Base-by-base conservation (phyloP, 1,140 invertebrate species). In the Oryzaephilus surinamensis region DNA sequence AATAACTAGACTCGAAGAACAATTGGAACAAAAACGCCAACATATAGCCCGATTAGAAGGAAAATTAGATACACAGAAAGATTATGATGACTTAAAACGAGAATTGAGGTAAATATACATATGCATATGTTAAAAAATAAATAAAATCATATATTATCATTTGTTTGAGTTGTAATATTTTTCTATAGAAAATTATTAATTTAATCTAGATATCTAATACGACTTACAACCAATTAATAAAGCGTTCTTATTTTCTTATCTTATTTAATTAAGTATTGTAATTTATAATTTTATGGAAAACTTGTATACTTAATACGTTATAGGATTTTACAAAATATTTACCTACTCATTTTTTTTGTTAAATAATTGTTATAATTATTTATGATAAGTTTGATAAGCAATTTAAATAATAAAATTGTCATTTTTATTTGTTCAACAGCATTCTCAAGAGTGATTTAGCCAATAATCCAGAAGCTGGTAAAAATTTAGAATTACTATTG, bases 71-170 rank as follows among this genome's bases (percentile, higher is more conserved):
- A 71, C 72, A 32, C 87, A 94, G 64, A 76, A 77, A 54, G 91
- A 95, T 67, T 88, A 94, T 66, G 81, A 94, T 49, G 84, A 93
- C 51, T 71, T 92, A 49, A 91, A 89, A 62, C 66, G 86, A 54
- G 87, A 93, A 67, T 74, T 93, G 46, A 79, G 72, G 74, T 77
- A 55, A 31, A 38, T 38, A 30, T 38, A 24, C 16, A 11, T 36
- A 13, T 26, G 14, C 19, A 33, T 33, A 8, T 24, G 23, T 24
- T 24, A 6, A 24, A 24, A 4, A 24, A 24, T 24, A 7, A 24
- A 24, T n/a, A n/a, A n/a, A n/a, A n/a, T n/a, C n/a, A n/a, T n/a
- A n/a, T n/a, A n/a, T n/a, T n/a, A n/a, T n/a, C n/a, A n/a, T n/a
- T n/a, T n/a, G n/a, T n/a, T n/a, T n/a, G n/a, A n/a, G n/a, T n/a